Percentiles rank a stretch among this genome's conserved stretches.
phyloP scores from a whole-genome alignment of 1,140 invertebrate genomes.

The Heterodera carotae region DNA sequence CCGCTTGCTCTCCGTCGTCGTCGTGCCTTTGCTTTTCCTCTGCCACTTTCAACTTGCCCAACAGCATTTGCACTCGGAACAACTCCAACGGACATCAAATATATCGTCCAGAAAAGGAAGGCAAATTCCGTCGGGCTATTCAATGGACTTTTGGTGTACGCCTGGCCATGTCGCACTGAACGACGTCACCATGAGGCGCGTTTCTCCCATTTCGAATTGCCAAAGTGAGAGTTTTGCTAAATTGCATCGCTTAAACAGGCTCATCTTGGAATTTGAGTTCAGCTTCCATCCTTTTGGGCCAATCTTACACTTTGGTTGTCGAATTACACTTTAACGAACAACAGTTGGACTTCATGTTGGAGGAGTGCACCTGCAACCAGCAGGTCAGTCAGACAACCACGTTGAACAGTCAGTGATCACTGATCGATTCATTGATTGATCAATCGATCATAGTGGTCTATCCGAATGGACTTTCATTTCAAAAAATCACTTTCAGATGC shows the following conservation, averaged over 20 bases:
- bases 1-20: background rate
- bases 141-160: background rate
- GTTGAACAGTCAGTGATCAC: too few relatives aligned
- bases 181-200: background rate
- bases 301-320: background rate
- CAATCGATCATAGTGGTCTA: too few relatives aligned
- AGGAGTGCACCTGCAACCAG: background rate
- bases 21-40: background rate
- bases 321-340: background rate
- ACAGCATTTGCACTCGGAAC: background rate
- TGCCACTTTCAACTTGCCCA: background rate
- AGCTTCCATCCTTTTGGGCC: background rate
- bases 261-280: background rate
- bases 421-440: background rate
- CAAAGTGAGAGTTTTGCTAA: background rate
- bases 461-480: background rate
- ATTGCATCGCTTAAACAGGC: too few relatives aligned
- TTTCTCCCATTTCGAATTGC: background rate
- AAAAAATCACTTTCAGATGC: background rate
- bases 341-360: conserved; percentile 4
- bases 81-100: background rate
- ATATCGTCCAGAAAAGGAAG: background rate
- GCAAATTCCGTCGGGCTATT: background rate
- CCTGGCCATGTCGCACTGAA: background rate
- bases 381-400: too few relatives aligned